Evolutionary conservation across 1,140 invertebrate species (phyloP), one percentile per base, ranked within the genome.

Genomic region (Venturia canescens): DNA sequence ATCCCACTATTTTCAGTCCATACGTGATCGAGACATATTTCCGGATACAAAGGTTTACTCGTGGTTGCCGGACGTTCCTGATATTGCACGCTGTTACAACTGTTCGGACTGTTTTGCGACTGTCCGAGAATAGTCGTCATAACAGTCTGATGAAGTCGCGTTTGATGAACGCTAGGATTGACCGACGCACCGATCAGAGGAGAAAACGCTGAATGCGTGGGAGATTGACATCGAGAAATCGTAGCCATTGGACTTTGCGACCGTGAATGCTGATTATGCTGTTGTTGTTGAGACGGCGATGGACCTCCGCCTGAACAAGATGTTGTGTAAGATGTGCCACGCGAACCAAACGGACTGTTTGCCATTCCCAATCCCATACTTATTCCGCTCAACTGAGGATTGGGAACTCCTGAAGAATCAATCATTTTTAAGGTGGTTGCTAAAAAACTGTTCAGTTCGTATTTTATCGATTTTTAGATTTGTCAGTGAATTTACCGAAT

Each of bases 11-110:
- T 95, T 87, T 98, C 97, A 0, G 95, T 96, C 97, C 97, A 98
- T 21, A 98, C 92, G 85, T 97, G 95, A 87, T 98, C 97, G 23
- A 98, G 92, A 89, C 97, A 98, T 71, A 98, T 92, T 84, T 97
- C 95, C 1, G 97, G 97, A 80, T 95, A 95, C 18, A 97, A 91
- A 5, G 96, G 96, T 84, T 96, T 94, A 4, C 94, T 93, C 48
- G 94, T 93, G 31, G 79, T 83, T 11, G 83, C 38, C 34, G 67
- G 78, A 27, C 78, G 66, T 84, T 90, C 88, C 69, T 87, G 90
- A 74, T 89, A 72, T 48, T 87, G 86, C 53, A 90, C 83, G 18
- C 87, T 89, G 34, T 86, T 91, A 48, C 83, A 89, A 75, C 81
- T 87, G 66, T 66, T 82, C 13, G 85, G 84, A 80, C 86, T 88